Percentiles rank a stretch among this genome's conserved stretches.
phyloP scores from a whole-genome alignment of 2,797 vertebrate species.

The Spinus olivaceus region DNA sequence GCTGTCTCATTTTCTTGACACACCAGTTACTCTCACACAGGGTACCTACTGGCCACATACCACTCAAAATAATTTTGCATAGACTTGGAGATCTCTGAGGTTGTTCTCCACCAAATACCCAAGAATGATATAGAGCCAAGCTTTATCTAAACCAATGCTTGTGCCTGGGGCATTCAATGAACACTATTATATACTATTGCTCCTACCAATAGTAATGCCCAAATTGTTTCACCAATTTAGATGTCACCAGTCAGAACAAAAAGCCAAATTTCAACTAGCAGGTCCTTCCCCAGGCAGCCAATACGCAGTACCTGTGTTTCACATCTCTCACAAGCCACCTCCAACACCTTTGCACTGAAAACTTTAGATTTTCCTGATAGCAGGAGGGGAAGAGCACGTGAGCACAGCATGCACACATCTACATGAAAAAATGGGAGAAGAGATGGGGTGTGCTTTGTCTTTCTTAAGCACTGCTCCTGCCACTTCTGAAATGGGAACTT shows the following conservation, averaged over 20 bases:
- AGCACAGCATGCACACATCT: not conserved
- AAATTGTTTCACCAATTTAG: not conserved
- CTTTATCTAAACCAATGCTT: not conserved
- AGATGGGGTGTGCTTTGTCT: not conserved
- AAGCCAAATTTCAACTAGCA: not conserved
- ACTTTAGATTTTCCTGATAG: not conserved
- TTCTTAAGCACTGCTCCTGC: not conserved
- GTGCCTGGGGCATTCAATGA: not conserved
- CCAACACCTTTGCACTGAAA: not conserved
- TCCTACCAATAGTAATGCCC: not conserved
- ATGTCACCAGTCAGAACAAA: not conserved
- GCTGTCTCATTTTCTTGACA: not conserved
- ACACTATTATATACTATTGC: not conserved
- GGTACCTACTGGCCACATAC: not conserved
- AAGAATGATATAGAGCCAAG: not conserved
- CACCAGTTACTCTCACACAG: not conserved
- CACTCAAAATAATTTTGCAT: not conserved
- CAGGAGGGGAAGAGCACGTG: fast-evolving
- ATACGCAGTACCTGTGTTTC: not conserved
- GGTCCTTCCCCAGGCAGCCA: not conserved
- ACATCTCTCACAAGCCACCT: not conserved
- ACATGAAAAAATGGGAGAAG: not conserved
- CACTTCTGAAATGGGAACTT: not conserved
- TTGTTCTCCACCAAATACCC: not conserved
- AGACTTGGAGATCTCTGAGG: not conserved